A percentile compares a stretch with the other conserved stretches of the same genome.
phyloP scores from a whole-genome alignment of 2,888 invertebrate species.

The Ochropacha duplaris region DNA sequence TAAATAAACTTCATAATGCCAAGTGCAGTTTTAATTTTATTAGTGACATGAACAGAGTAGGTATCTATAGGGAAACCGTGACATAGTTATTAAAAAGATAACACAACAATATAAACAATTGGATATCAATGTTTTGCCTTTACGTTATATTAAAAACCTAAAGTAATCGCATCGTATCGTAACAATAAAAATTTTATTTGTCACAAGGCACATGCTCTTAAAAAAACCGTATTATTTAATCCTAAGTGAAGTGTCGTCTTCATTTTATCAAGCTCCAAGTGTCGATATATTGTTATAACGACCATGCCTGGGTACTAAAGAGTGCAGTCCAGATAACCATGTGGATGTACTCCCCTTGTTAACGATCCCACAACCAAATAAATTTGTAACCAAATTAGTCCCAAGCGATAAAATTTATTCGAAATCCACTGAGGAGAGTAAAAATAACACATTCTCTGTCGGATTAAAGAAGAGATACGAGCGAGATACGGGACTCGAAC shows the following conservation, averaged over 20 bases:
- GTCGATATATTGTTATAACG: conserved; percentile 81
- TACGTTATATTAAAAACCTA: conserved; percentile 56
- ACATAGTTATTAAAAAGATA: conserved; percentile 59
- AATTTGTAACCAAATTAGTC: conserved; percentile 84
- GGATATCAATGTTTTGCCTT: conserved; percentile 50
- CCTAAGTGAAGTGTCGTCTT: conserved; percentile 78
- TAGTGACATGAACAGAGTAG: conserved; percentile 9
- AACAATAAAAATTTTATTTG: conserved; percentile 72
- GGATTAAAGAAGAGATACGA: conserved; percentile 82
- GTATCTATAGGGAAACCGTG: conserved; percentile 40
- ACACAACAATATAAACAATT: conserved; percentile 60
- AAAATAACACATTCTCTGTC: conserved; percentile 82
- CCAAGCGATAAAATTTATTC: conserved; percentile 82
- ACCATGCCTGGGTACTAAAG: conserved; percentile 72
- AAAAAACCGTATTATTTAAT: conserved; percentile 78
- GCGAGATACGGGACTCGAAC: conserved; percentile 70
- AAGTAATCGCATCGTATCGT: conserved; percentile 57
- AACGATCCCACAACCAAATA: conserved; percentile 81
- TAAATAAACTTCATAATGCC: background rate
- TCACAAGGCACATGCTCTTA: conserved; percentile 54
- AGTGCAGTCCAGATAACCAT: conserved; percentile 75
- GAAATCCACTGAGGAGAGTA: conserved; percentile 80
- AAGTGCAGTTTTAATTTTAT: conserved; percentile 18
- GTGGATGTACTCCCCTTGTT: conserved; percentile 78
- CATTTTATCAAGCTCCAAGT: conserved; percentile 78